These are phyloP conservation scores for Astropecten irregularis DNA, from an alignment of 53 echinoderm and acorn worm species.

Conservation along the genomic window DNA sequence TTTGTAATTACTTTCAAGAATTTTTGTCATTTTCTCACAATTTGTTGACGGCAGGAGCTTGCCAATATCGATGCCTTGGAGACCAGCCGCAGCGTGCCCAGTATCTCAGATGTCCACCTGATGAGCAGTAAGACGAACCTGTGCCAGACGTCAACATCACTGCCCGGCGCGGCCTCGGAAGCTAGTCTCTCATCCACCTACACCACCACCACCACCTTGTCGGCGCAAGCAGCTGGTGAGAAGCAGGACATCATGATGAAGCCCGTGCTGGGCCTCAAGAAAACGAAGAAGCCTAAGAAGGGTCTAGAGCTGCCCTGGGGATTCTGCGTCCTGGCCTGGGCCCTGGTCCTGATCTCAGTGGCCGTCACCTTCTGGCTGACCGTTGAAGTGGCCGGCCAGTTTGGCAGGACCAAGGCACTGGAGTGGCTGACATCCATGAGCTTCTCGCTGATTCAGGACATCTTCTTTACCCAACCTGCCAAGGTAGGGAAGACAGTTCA, in stretches of 20 bases:
- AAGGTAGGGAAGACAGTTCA: slow-evolving; percentile 71
- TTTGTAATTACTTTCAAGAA: too few relatives aligned
- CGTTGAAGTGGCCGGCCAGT: slow-evolving; percentile 89
- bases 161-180: too few relatives aligned
- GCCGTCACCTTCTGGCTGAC: slow-evolving; percentile 82
- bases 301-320: slow-evolving; percentile 83
- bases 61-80: slow-evolving; percentile 7
- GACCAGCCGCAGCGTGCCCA: slow-evolving; percentile 7
- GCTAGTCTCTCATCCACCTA: too few relatives aligned
- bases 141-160: too few relatives aligned
- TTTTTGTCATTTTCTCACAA: too few relatives aligned
- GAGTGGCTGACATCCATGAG: slow-evolving; percentile 95
- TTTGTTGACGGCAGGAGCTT: too few relatives aligned
- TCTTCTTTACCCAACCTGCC: slow-evolving; percentile 88
- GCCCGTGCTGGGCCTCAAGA: slow-evolving; percentile 74
- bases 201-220: too few relatives aligned
- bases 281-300: slow-evolving; percentile 80
- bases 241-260: neutral
- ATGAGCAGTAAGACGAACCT: slow-evolving; percentile 19
- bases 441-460: slow-evolving; percentile 85
- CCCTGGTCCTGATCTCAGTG: slow-evolving; percentile 63
- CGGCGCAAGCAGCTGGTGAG: too few relatives aligned
- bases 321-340: slow-evolving; percentile 79
- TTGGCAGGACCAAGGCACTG: slow-evolving; percentile 73
- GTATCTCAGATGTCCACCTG: slow-evolving; percentile 32